These are phyloP conservation scores for Acrocephalus scirpaceus DNA, from an alignment of 2,797 vertebrate species.

Conservation along the genomic window DNA sequence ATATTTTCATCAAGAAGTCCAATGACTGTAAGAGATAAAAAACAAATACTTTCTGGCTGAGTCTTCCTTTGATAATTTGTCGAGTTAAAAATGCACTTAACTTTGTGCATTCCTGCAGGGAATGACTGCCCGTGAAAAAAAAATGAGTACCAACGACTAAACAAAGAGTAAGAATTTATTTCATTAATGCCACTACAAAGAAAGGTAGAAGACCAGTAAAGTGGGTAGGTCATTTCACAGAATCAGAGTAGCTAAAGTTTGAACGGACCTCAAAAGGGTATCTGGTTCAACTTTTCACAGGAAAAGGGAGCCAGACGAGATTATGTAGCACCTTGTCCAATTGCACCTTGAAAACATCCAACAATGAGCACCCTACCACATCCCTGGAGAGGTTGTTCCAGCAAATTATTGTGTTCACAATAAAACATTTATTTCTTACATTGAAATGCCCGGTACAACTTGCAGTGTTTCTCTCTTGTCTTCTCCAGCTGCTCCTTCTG, in stretches of 20 bases:
- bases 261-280: background rate
- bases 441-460: background rate
- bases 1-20: background rate
- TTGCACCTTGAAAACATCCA: background rate
- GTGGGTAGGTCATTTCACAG: background rate
- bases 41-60: background rate
- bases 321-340: background rate
- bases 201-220: background rate
- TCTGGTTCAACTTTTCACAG: background rate
- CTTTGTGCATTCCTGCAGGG: accelerated
- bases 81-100: background rate
- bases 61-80: background rate
- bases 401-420: background rate
- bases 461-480: background rate
- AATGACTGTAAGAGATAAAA: background rate
- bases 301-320: background rate
- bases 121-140: background rate
- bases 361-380: accelerated
- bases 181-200: background rate
- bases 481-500: background rate
- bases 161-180: background rate
- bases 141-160: accelerated
- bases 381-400: background rate
- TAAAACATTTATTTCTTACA: background rate
- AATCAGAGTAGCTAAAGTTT: background rate